Percentiles rank a stretch among this genome's conserved stretches.
Evolutionary conservation across 2,797 vertebrate genomes (phyloP).

Genomic region (Melopsittacus undulatus): DNA sequence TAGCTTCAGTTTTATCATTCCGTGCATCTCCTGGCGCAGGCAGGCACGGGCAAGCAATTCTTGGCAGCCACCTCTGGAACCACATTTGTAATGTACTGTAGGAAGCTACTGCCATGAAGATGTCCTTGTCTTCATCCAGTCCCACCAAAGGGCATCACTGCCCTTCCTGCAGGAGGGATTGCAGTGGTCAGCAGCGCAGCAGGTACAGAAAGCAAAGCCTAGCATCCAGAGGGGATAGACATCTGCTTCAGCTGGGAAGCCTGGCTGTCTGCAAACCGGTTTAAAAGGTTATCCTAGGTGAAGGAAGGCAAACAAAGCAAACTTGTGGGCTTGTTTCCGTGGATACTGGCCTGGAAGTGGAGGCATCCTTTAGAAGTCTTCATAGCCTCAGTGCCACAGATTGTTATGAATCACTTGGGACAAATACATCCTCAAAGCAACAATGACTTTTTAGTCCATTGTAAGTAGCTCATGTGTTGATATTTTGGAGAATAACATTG

Average conservation of each 20-base stretch:
- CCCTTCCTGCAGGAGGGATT: background rate
- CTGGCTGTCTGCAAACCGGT: constrained; percentile 22
- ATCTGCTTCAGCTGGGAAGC: constrained; percentile 18
- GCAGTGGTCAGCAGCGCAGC: background rate
- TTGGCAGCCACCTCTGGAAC: constrained; percentile 32
- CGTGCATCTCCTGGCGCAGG: background rate
- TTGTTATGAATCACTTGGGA: constrained; percentile 71
- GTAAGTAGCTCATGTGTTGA: constrained; percentile 71
- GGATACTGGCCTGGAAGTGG: constrained; percentile 70
- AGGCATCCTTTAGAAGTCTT: constrained; percentile 68
- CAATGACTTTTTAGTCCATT: constrained; percentile 70
- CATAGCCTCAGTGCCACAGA: constrained; percentile 54
- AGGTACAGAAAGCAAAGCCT: constrained; percentile 5
- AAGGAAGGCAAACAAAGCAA: constrained; percentile 64
- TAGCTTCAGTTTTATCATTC: constrained; percentile 29
- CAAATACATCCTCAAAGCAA: constrained; percentile 71
- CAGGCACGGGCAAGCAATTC: constrained; percentile 30
- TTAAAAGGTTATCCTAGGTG: constrained; percentile 71
- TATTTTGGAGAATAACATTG: constrained; percentile 70
- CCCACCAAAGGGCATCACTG: accelerated
- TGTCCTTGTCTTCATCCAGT: background rate
- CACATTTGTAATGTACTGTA: background rate
- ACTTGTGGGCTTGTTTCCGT: constrained; percentile 65
- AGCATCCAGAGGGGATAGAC: background rate
- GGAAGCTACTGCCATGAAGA: background rate